Percentiles rank a stretch among this genome's conserved stretches.
Evolutionary conservation across 2,888 invertebrate genomes (phyloP).

Genomic region (Dorcus hopei): DNA sequence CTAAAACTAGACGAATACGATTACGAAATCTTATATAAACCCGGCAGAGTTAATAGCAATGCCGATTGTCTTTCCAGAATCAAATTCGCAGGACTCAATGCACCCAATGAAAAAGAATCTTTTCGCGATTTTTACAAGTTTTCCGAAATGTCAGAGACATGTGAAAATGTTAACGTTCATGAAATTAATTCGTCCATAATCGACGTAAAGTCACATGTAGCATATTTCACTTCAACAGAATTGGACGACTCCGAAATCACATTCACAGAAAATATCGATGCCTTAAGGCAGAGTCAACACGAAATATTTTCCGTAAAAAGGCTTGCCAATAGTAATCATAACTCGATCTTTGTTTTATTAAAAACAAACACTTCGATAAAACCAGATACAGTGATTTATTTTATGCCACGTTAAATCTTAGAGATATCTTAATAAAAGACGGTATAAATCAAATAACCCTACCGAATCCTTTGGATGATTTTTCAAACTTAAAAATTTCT

Average conservation of each 20-base stretch:
- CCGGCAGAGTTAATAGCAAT: too few species aligned
- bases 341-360: not conserved
- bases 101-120: too few species aligned
- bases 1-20: too few species aligned
- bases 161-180: not conserved
- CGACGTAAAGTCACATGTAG: not conserved
- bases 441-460: not conserved
- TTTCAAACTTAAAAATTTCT: not conserved
- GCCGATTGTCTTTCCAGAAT: too few species aligned
- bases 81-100: too few species aligned
- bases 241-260: not conserved
- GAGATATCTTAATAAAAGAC: not conserved
- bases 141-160: not conserved
- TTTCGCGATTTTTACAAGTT: slow-evolving; percentile 19
- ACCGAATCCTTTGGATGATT: not conserved
- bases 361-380: not conserved
- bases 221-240: slow-evolving; percentile 1
- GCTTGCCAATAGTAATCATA: not conserved
- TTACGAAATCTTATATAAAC: too few species aligned
- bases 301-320: not conserved
- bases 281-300: not conserved
- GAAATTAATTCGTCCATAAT: slow-evolving; percentile 1
- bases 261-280: not conserved
- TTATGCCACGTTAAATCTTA: slow-evolving; percentile 1
- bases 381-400: not conserved